Base-by-base conservation (phyloP, 2,113 vertebrate genomes). In the Cebus imitator region DNA sequence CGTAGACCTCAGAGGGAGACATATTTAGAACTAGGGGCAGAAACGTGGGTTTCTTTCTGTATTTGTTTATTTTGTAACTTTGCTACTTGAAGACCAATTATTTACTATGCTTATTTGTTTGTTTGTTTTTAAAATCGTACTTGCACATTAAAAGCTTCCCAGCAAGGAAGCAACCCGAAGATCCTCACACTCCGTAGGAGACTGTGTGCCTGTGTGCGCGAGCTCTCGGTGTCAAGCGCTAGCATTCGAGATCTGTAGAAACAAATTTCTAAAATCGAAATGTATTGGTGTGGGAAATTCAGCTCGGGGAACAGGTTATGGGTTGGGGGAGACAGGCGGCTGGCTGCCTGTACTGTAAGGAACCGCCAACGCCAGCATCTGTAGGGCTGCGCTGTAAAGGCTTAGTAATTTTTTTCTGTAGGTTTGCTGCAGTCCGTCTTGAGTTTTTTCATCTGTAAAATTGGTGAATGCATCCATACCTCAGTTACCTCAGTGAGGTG, bases 361-460 rank as follows among this genome's bases (percentile, higher is more conserved):
- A 55, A 8, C 52, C 2, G 0, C 21, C 48, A 27, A 21, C 1
- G 1, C 20, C 1, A 4, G 1, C 12, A 3, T 6, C 55, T 27
- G 25, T 11, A 11, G 30, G 11, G 32, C 10, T 25, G 20, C 6
- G 0, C 64, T n/a, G 40, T 14, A 21, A 82, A 86, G 32, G 11
- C 8, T 75, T 10, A 14, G 55, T 4, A 4, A 0, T 5, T 52
- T 37, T 40, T 40, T 25, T 27, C 48, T 9, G 55, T 10, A 82
- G 64, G 48, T 20, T 86, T 48, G 48, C 80, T 40, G 45, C 35
- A 61, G n/a, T 84, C 35, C 3, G 14, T 8, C 13, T 66, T 90
- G 18, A 16, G 43, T 80, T 57, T 93, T 79, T 55, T 52, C 92
- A 52, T 73, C 72, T 84, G 16, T 94, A 73, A 83, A 95, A 89